Percentiles rank a stretch among this genome's conserved stretches.
Conservation (phyloP, 2,797 vertebrate species). For the Pseudochirops cupreus region DNA sequence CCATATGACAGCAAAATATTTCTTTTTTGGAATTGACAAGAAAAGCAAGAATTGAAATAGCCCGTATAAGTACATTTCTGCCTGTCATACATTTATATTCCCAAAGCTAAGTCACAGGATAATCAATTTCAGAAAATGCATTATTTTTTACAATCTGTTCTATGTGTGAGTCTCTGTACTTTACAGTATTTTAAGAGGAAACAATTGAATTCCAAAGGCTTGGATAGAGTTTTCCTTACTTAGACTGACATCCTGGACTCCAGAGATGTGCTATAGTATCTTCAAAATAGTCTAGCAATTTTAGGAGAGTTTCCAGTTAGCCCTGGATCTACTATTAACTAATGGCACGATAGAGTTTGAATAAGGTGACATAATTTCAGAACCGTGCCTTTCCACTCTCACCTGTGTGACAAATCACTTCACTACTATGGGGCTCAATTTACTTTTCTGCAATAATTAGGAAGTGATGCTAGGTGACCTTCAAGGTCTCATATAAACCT, state of each 20-base stretch:
- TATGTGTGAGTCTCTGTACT: neutral
- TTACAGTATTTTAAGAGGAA: slow-evolving; percentile 2
- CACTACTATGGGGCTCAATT: neutral
- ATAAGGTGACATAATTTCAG: neutral
- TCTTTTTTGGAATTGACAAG: slow-evolving; percentile 1
- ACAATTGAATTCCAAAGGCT: neutral
- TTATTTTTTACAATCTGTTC: neutral
- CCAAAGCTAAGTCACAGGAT: neutral
- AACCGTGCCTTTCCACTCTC: neutral
- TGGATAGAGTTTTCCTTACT: slow-evolving; percentile 9
- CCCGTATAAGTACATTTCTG: neutral
- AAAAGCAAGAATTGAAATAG: neutral
- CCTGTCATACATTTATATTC: neutral
- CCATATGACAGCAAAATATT: slow-evolving; percentile 10
- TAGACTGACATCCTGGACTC: neutral
- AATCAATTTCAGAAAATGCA: slow-evolving; percentile 7
- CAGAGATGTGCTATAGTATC: neutral
- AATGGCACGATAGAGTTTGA: neutral
- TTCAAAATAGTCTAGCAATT: neutral
- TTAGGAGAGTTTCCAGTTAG: neutral
- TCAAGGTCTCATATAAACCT: neutral
- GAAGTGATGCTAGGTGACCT: neutral
- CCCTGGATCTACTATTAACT: neutral
- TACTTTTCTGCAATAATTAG: neutral
- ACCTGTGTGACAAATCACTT: neutral